Evolutionary conservation across 2,888 invertebrate species (phyloP).

Genomic region (Brachynemurus nebulosus): DNA sequence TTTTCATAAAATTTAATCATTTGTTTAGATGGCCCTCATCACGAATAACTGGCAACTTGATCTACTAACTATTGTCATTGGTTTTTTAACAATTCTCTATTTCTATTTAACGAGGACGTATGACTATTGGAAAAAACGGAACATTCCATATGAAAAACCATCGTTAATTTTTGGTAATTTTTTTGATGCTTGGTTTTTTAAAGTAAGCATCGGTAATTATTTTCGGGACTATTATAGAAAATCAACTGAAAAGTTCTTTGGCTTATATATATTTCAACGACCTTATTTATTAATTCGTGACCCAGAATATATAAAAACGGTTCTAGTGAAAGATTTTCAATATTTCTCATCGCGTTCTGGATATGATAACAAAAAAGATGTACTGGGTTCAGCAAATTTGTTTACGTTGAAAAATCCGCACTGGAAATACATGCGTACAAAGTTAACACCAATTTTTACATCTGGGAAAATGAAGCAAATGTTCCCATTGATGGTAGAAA

Average conservation of each 20-base stretch:
- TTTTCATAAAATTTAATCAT: too few species aligned
- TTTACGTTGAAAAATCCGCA: conserved; percentile 31
- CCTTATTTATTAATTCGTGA: conserved; percentile 33
- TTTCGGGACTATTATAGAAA: not conserved
- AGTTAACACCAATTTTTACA: conserved; percentile 35
- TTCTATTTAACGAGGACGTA: not conserved
- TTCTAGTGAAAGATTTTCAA: conserved; percentile 35
- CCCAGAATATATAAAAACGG: conserved; percentile 33
- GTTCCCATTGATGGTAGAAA: conserved; percentile 30
- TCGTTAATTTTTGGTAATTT: not conserved
- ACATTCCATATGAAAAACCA: not conserved
- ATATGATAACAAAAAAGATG: conserved; percentile 29
- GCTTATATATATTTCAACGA: conserved; percentile 35
- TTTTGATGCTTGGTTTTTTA: not conserved
- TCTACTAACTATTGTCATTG: not conserved
- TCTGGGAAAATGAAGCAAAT: conserved; percentile 35
- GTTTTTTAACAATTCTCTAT: not conserved
- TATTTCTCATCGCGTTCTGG: conserved; percentile 33
- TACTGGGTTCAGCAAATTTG: conserved; percentile 30
- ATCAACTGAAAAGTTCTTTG: conserved; percentile 25
- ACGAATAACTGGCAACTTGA: not conserved
- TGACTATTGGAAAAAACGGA: not conserved
- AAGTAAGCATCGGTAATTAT: not conserved
- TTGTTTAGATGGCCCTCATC: not conserved
- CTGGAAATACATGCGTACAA: conserved; percentile 34